Evolutionary conservation across 2,113 vertebrate genomes (phyloP).

Genomic region (Gallinago undulata): DNA sequence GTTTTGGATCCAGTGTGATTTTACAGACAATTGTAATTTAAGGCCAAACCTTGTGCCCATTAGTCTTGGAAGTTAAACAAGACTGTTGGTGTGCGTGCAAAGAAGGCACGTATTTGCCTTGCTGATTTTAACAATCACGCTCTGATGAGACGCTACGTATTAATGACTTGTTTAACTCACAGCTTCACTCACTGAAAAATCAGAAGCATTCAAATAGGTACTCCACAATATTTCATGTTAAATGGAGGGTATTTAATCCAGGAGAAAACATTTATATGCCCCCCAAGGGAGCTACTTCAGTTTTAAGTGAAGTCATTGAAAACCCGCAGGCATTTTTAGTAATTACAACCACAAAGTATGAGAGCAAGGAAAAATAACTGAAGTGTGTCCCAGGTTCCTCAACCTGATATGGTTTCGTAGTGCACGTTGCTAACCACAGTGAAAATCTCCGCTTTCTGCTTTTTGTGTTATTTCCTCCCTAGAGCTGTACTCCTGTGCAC

Average conservation of each 20-base stretch:
- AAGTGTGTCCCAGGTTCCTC: conserved; percentile 25
- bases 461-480: neutral
- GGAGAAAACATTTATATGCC: neutral
- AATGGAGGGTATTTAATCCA: conserved; percentile 3
- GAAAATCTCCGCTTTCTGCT: neutral
- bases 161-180: neutral
- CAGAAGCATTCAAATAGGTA: neutral
- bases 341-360: conserved; percentile 27
- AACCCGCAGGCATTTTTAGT: conserved; percentile 31
- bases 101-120: neutral
- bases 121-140: neutral
- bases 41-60: neutral
- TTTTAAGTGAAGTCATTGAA: conserved; percentile 33
- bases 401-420: neutral
- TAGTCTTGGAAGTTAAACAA: neutral
- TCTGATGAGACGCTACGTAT: neutral
- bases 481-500: neutral
- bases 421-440: conserved; percentile 1
- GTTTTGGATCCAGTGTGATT: neutral
- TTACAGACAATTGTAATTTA: neutral
- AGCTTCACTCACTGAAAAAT: neutral
- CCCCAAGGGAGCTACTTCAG: neutral
- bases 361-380: conserved; percentile 9
- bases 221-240: neutral
- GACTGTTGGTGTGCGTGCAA: neutral